Evolutionary conservation across 2,797 vertebrate species (phyloP), one percentile per base, ranked within the genome.

Genomic region (Manis pentadactyla): DNA sequence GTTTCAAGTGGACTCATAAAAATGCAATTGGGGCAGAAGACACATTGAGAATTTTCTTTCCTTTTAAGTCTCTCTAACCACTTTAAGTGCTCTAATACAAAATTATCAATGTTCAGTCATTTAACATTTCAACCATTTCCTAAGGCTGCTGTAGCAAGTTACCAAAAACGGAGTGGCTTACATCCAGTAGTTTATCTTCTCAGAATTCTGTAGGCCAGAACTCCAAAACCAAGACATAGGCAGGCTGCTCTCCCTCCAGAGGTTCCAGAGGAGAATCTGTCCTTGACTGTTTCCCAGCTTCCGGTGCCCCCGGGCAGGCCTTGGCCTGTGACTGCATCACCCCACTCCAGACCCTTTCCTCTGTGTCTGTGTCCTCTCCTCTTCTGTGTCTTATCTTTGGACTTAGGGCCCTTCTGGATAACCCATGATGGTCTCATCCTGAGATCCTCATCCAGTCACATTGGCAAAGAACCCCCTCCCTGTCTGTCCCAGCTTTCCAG

Each of bases 21-120:
- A 95, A 74, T 1, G 13, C 7, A 27, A 25, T 34, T 37, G 0
- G 0, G 51, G n/a, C 12, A 34, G 84, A 94, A 94, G 46, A 39
- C n/a, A 57, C 19, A 46, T 4, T 27, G 53, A 88, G 73, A 91
- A 21, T 73, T 66, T 87, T 90, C 55, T 94, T 94, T 83, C 17
- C 4, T 73, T 73, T 66, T 27, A 91, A 88, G 87, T 66, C 34
- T 34, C 63, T 78, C 85, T 75, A 74, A 49, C 2, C 15, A 64
- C 39, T 82, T 8, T 0, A 42, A 59, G 19, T 55, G 39, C 31
- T 74, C 63, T 82, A 51, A 51, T 42, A 39, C 27, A n/a, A 69
- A 71, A 53, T 92, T 21, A 27, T 39, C 79, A n/a, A 11, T 1
- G 18, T 61, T 66, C 73, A 59, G 31, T 42, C 37, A 39, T 46